Evolutionary conservation across 1,140 invertebrate genomes (phyloP).

Genomic region (Leguminivora glycinivorella): DNA sequence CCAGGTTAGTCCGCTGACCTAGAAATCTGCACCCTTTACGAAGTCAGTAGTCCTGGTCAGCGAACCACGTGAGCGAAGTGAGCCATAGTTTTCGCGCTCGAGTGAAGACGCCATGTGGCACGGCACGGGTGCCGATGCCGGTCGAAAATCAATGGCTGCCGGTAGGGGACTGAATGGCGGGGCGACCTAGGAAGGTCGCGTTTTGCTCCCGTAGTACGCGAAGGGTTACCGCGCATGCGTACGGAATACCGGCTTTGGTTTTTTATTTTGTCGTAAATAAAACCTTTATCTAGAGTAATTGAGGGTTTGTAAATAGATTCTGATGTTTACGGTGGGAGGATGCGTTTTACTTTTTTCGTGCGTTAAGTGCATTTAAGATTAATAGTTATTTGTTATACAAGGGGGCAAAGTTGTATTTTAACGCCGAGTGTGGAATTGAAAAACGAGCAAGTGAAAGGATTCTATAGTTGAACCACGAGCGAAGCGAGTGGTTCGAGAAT

Average conservation of each 20-base stretch:
- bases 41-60: slow-evolving; percentile 26
- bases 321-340: background rate
- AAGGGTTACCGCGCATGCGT: slow-evolving; percentile 59
- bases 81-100: slow-evolving; percentile 42
- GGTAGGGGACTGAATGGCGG: slow-evolving; percentile 56
- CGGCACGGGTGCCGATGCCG: slow-evolving; percentile 41
- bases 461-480: too few relatives aligned
- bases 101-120: slow-evolving; percentile 44
- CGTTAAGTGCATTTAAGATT: too few relatives aligned
- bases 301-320: background rate
- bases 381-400: too few relatives aligned
- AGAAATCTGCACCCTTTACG: slow-evolving; percentile 1
- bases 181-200: slow-evolving; percentile 68
- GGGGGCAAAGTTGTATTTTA: too few relatives aligned
- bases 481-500: too few relatives aligned
- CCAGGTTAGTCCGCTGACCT: slow-evolving; percentile 18
- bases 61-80: slow-evolving; percentile 42
- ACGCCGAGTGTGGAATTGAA: too few relatives aligned
- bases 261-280: background rate
- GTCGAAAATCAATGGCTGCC: slow-evolving; percentile 69
- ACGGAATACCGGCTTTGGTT: background rate
- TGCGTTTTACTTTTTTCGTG: background rate
- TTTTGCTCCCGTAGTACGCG: slow-evolving; percentile 53
- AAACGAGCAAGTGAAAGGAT: too few relatives aligned
- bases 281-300: slow-evolving; percentile 1